These are phyloP conservation scores for Axis porcinus DNA, from an alignment of 2,113 vertebrate species.

Conservation along the genomic window DNA sequence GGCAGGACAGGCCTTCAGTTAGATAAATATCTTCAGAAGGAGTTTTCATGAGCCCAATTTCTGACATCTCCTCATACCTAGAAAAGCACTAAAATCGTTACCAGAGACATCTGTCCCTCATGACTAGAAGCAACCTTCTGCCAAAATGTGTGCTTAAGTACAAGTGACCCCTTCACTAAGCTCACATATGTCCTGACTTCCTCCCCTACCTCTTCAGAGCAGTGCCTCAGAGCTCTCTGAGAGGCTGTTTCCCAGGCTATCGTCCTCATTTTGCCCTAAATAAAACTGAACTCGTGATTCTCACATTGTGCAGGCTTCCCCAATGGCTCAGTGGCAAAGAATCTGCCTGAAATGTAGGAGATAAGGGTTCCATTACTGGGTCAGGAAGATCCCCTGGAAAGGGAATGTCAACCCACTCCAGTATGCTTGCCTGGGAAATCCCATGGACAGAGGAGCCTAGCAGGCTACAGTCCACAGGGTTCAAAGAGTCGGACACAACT, in stretches of 20 bases:
- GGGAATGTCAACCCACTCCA: not conserved
- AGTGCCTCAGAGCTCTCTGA: not conserved
- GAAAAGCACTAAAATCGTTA: not conserved
- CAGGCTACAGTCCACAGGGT: fast-evolving
- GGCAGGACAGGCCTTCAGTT: not conserved
- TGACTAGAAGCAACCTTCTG: not conserved
- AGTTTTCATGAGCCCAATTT: not conserved
- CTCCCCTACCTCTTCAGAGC: not conserved
- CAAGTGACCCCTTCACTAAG: not conserved
- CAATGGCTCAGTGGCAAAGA: not conserved
- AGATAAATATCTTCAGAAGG: not conserved
- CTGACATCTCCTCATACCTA: not conserved
- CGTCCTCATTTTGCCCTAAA: not conserved
- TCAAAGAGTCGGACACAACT: not conserved
- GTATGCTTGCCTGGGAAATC: not conserved
- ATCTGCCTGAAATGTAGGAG: not conserved
- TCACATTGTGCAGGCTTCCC: not conserved
- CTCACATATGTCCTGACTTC: not conserved
- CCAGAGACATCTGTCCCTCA: not conserved
- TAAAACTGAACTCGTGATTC: not conserved
- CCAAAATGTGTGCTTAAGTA: not conserved
- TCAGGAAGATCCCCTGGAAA: not conserved
- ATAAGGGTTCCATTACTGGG: not conserved
- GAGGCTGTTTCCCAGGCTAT: not conserved
- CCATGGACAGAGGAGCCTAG: not conserved